A percentile compares a stretch with the other conserved stretches of the same genome.
Evolutionary conservation across 2,113 vertebrate species (phyloP).

Genomic region (Sapayoa aenigma): DNA sequence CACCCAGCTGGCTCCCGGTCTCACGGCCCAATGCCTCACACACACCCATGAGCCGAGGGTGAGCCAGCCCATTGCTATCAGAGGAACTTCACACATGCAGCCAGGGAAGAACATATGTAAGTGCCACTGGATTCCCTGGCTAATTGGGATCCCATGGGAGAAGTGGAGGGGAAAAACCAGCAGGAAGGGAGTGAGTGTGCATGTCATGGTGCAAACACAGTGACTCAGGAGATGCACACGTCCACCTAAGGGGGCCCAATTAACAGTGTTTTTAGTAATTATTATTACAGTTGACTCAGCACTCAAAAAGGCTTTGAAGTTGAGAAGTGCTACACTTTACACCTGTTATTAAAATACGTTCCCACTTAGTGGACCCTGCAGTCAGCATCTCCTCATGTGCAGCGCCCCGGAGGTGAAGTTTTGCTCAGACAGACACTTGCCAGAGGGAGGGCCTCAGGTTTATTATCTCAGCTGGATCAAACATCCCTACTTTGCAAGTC

Average conservation of each 20-base stretch:
- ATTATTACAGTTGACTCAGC: slow-evolving; percentile 45
- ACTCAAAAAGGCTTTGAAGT: slow-evolving; percentile 16
- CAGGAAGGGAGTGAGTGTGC: slow-evolving; percentile 47
- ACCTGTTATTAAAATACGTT: slow-evolving; percentile 43
- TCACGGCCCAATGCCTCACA: rapidly evolving
- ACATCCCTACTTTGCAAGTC: slow-evolving; percentile 21
- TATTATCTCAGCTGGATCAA: slow-evolving; percentile 36
- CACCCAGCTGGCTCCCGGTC: neutral
- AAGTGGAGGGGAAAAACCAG: slow-evolving; percentile 3
- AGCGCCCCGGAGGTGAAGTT: slow-evolving; percentile 9
- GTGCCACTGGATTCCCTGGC: neutral
- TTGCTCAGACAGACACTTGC: slow-evolving; percentile 2
- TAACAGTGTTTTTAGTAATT: slow-evolving; percentile 33
- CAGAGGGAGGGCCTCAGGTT: slow-evolving; percentile 15
- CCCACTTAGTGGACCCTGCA: slow-evolving; percentile 56
- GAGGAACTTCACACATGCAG: slow-evolving; percentile 3
- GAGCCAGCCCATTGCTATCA: slow-evolving; percentile 28
- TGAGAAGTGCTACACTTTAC: neutral
- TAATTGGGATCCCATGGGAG: slow-evolving; percentile 18
- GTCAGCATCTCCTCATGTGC: neutral
- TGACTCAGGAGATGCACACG: slow-evolving; percentile 37
- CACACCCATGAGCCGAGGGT: neutral
- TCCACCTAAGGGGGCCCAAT: slow-evolving; percentile 49
- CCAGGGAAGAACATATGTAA: neutral
- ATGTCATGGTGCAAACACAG: neutral